These are phyloP conservation scores for Xestia ashworthii DNA, from an alignment of 2,888 invertebrate species.

Conservation along the genomic window DNA sequence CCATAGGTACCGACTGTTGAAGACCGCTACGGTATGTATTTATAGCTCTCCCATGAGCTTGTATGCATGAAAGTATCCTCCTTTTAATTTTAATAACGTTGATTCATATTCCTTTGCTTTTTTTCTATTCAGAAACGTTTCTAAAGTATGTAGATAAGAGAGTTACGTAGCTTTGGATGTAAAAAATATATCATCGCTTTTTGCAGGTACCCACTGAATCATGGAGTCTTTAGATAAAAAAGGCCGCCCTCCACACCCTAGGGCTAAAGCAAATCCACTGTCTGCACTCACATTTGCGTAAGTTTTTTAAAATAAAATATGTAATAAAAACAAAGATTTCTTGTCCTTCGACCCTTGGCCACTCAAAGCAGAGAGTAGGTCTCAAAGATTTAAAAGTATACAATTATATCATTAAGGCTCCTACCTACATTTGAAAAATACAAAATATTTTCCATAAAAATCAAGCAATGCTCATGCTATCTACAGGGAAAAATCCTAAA, in stretches of 20 bases:
- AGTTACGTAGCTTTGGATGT: constrained; percentile 19
- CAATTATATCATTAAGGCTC: neutral
- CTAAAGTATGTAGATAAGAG: neutral
- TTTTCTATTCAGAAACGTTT: neutral
- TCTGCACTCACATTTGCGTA: constrained; percentile 93
- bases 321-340: neutral
- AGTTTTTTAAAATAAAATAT: constrained; percentile 73
- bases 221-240: constrained; percentile 91
- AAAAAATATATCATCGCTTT: neutral
- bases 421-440: constrained; percentile 7
- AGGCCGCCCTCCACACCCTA: constrained; percentile 91
- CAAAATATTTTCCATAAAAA: neutral
- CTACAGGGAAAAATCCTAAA: neutral
- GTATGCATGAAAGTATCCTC: neutral
- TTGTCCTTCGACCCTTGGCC: too few species aligned
- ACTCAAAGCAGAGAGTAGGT: too few species aligned
- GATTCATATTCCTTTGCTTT: neutral
- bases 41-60: constrained; percentile 55
- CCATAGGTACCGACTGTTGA: constrained; percentile 52
- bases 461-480: too few species aligned
- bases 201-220: constrained; percentile 59
- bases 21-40: constrained; percentile 66
- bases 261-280: constrained; percentile 92
- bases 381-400: neutral
- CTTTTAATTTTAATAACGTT: neutral